Evolutionary conservation across 2,113 vertebrate genomes (phyloP), one percentile per base, ranked within the genome.

Genomic region (Alaudala cheleensis): DNA sequence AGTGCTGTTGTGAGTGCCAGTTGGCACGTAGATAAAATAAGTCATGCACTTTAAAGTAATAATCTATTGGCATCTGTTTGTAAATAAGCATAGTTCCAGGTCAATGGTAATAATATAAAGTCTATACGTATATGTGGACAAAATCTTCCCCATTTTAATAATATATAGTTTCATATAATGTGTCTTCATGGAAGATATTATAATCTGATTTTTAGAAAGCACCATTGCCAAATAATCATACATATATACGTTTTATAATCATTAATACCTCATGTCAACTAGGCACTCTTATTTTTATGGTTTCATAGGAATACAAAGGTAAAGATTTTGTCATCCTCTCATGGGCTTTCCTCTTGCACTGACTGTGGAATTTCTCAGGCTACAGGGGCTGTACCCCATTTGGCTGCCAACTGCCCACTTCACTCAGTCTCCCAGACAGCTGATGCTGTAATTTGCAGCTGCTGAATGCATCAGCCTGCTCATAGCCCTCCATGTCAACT

Each of bases 381-480:
- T 74, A 58, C 51, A 88, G 28, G 28, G 60, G 34, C 17, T 65
- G 61, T 34, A 57, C 60, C 49, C 79, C 58, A 78, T 86, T 93
- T 89, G 95, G 67, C 70, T 86, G 73, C 76, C 92, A 96, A 95
- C 82, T 97, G 88, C 83, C 86, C 70, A 42, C 79, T 96, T 97
- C 86, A 90, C 65, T 96, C 95, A 95, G 86, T 65, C 65, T 80
- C 91, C 47, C 66, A 85, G 88, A 90, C 78, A 96, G 81, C 78
- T 95, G 94, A 94, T 88, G 70, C 79, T 90, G 61, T 82, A 76
- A 94, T 57, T 19, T 67, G 71, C 95, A 98, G 96, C 95, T 98
- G 96, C 86, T 90, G 70, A 33, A 93, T 89, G 87, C 85, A 40
- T 97, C 93, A 87, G 24, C 74, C 23, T 90, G 53, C 71, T 50